Base-by-base conservation (phyloP, 1,140 invertebrate species). In the Apolygus lucorum region DNA sequence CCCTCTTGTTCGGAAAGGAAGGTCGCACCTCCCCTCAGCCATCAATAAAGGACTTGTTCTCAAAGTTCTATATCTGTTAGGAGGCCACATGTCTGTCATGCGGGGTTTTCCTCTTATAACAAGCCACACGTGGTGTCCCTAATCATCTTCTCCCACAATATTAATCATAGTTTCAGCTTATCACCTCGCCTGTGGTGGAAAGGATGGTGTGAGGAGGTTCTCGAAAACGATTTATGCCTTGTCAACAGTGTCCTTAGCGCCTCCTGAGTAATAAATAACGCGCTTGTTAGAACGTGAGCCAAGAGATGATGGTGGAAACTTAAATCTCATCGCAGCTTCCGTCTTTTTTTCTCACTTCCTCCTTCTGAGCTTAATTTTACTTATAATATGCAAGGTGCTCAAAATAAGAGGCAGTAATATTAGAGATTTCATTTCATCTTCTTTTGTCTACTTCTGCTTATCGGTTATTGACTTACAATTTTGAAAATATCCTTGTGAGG, bases 61-160 rank as follows among this genome's bases (percentile, higher is more conserved):
- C 54, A 59, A 59, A 59, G 54, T 59, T 59, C 54, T 59, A 59
- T 59, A 59, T 59, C 54, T 59, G 54, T 59, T 59, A 59, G 22
- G 22, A 59, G 34, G 54, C 54, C 54, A 59, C 54, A 59, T 59
- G 54, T 14, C 54, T 59, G 54, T 59, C 54, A 59, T 59, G 13
- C 4, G 54, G 54, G 22, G 34, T 59, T 4, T 4, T 11, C 11
- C 8, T 21, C 54, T 11, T 24, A 4, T 59, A 59, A 59, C 54
- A 17, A 59, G 54, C 11, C 54, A 59, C 54, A 59, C 54, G 54
- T 59, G 54, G 34, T 59, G 4, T 59, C 54, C n/a, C 54, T 59
- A 13, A 59, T 13, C 54, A 59, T 59, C 54, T 59, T 59, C 54
- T n/a, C 54, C 22, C 11, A 4, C 2, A 24, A 14, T 59, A 59